Evolutionary conservation across 2,113 vertebrate species (phyloP).

Genomic region (Platichthys stellatus): DNA sequence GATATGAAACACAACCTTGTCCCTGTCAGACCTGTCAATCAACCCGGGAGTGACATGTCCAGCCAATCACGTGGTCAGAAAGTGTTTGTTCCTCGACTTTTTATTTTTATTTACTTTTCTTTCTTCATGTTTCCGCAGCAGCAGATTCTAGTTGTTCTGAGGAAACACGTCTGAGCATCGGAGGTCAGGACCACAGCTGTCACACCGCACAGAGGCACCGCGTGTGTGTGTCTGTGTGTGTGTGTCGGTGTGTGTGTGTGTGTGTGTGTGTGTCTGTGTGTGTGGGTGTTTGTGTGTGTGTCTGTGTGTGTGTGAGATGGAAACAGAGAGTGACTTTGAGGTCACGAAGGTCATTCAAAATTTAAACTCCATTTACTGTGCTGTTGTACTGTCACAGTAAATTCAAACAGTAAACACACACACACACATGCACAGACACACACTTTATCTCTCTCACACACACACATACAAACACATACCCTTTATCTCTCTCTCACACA

Average conservation of each 20-base stretch:
- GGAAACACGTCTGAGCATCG: constrained; percentile 37
- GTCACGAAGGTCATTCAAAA: constrained; percentile 54
- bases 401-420: constrained; percentile 41
- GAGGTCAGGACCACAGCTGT: constrained; percentile 70
- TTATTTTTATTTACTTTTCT: neutral
- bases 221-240: constrained; percentile 11
- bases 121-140: constrained; percentile 16
- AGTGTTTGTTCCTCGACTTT: neutral
- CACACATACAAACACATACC: constrained; percentile 16
- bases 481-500: neutral
- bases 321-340: constrained; percentile 37
- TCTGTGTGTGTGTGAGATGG: constrained; percentile 8
- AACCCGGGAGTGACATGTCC: neutral
- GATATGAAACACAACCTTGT: too few relatives aligned
- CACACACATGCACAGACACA: neutral
- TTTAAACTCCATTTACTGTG: constrained; percentile 59
- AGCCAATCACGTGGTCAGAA: neutral
- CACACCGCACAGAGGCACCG: constrained; percentile 33
- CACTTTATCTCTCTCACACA: constrained; percentile 15
- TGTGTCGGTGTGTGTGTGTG: constrained; percentile 1
- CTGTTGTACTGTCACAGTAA: constrained; percentile 47
- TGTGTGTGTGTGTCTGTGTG: neutral
- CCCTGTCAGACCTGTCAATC: neutral
- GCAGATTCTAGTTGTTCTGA: constrained; percentile 42
- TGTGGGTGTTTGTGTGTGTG: neutral